Evolutionary conservation across 2,113 vertebrate genomes (phyloP).

Genomic region (Semicossyphus pulcher): DNA sequence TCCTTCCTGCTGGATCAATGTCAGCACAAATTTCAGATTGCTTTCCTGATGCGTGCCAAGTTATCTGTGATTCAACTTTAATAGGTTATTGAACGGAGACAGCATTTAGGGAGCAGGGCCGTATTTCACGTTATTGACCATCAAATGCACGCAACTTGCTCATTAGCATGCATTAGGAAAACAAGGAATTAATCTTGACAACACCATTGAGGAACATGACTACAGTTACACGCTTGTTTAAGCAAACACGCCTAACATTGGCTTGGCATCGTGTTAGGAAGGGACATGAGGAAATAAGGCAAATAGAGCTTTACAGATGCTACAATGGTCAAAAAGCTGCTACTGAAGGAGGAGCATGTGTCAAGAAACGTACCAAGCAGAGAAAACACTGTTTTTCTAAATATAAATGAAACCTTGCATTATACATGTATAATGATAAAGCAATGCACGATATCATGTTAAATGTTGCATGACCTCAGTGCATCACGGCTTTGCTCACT

Average conservation of each 20-base stretch:
- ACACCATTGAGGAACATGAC: slow-evolving; percentile 63
- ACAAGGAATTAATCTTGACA: slow-evolving; percentile 81
- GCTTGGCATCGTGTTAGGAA: slow-evolving; percentile 10
- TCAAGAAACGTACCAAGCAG: neutral
- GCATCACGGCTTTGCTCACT: slow-evolving; percentile 32
- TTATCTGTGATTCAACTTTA: slow-evolving; percentile 89
- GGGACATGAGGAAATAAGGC: slow-evolving; percentile 1
- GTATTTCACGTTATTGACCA: slow-evolving; percentile 87
- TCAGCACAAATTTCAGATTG: slow-evolving; percentile 89
- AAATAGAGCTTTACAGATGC: slow-evolving; percentile 46
- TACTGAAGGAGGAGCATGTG: neutral
- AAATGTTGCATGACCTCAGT: slow-evolving; percentile 58
- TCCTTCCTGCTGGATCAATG: slow-evolving; percentile 87
- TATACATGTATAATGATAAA: slow-evolving; percentile 40
- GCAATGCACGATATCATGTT: slow-evolving; percentile 36
- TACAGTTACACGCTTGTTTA: slow-evolving; percentile 73
- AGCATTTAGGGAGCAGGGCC: slow-evolving; percentile 84
- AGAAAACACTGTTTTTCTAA: slow-evolving; percentile 6
- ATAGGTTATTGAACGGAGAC: slow-evolving; percentile 87
- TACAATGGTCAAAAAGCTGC: slow-evolving; percentile 26
- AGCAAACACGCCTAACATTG: slow-evolving; percentile 54
- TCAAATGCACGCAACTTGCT: slow-evolving; percentile 85
- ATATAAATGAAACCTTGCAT: slow-evolving; percentile 51
- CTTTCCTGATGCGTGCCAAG: slow-evolving; percentile 85
- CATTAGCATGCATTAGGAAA: slow-evolving; percentile 87